These are phyloP conservation scores for Lasioglossum malachurum DNA, from an alignment of 2,888 invertebrate genomes.

Conservation along the genomic window DNA sequence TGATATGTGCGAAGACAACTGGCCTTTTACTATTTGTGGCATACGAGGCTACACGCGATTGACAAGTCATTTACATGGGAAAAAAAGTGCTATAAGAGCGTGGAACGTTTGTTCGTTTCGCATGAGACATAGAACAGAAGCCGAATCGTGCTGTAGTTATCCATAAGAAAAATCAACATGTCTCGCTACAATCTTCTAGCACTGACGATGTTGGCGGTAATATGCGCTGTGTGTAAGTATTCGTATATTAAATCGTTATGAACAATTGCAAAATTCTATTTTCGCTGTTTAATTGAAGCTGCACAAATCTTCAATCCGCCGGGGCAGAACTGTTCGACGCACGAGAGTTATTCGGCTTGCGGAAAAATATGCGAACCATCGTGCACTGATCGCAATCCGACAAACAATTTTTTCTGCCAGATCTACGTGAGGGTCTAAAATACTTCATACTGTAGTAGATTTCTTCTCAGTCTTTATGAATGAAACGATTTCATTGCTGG, in stretches of 20 bases:
- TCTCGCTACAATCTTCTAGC: background rate
- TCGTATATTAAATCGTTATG: background rate
- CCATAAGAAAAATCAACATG: background rate
- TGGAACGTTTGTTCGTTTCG: background rate
- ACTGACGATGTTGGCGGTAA: background rate
- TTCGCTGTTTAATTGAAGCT: background rate
- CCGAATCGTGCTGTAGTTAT: background rate
- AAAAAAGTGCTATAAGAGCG: background rate
- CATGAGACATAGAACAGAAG: background rate
- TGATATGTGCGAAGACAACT: background rate
- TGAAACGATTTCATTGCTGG: background rate
- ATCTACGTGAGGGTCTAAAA: background rate
- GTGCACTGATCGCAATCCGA: rapidly evolving
- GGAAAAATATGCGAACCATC: background rate
- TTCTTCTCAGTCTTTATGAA: background rate
- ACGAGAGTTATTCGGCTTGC: background rate
- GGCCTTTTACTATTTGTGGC: background rate
- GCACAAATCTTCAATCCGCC: background rate
- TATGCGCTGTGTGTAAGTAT: background rate
- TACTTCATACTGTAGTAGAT: background rate
- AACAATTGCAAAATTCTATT: background rate
- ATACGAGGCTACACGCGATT: background rate
- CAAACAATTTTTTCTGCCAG: rapidly evolving
- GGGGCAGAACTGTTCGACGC: rapidly evolving
- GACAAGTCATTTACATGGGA: background rate